Conservation (phyloP, 2,113 vertebrate species). For the Gulo gulo region DNA sequence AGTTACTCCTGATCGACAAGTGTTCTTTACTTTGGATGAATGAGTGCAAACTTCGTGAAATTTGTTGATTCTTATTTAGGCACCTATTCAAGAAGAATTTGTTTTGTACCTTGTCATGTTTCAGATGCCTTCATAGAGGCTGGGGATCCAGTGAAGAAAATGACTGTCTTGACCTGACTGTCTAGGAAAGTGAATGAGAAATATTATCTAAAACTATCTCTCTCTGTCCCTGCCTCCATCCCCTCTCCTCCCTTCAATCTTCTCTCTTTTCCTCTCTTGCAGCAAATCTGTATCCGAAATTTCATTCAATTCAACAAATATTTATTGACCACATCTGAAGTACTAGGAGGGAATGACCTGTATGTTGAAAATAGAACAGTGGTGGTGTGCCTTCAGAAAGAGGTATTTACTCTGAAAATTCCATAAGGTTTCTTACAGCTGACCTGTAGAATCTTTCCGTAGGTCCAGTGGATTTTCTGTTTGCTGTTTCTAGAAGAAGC, state of each 20-base stretch:
- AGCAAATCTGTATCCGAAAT: background rate
- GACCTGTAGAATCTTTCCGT: background rate
- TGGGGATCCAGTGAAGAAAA: background rate
- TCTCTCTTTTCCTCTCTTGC: background rate
- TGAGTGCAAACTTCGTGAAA: background rate
- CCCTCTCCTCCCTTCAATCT: background rate
- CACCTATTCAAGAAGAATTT: background rate
- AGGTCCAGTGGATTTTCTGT: background rate
- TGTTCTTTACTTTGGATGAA: background rate
- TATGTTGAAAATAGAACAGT: background rate
- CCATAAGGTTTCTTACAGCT: background rate
- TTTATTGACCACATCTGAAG: background rate
- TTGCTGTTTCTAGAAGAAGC: background rate
- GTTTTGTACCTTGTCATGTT: background rate
- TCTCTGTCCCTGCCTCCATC: background rate
- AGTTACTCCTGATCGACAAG: background rate
- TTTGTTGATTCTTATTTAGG: background rate
- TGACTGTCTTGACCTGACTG: background rate
- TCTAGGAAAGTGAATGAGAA: background rate
- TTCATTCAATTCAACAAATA: constrained; percentile 27
- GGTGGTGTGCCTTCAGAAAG: background rate
- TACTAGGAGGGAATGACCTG: background rate
- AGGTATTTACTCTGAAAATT: constrained; percentile 49
- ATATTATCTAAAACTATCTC: background rate
- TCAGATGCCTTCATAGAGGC: background rate